Percentiles rank a stretch among this genome's conserved stretches.
These are phyloP conservation scores for Orthosia cruda DNA, from an alignment of 2,888 invertebrate genomes.

Conservation along the genomic window DNA sequence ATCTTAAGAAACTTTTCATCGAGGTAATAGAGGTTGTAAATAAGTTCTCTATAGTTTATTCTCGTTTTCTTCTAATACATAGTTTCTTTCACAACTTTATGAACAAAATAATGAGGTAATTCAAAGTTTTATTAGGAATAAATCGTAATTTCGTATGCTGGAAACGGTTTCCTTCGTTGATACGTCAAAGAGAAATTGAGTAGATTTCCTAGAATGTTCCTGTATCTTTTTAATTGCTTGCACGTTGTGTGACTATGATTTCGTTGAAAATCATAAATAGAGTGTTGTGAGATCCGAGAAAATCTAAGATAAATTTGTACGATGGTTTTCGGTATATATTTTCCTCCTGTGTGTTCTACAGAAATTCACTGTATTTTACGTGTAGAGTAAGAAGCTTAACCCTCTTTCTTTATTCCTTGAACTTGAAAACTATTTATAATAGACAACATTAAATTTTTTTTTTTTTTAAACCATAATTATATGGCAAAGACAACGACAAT, in stretches of 20 bases:
- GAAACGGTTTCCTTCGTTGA: slow-evolving; percentile 20
- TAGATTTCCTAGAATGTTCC: slow-evolving; percentile 32
- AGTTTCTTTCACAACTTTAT: neutral
- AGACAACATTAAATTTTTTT: too few relatives aligned
- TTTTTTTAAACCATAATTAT: too few relatives aligned
- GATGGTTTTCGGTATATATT: neutral
- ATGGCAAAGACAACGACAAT: too few relatives aligned
- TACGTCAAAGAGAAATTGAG: slow-evolving; percentile 50
- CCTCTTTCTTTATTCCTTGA: too few relatives aligned
- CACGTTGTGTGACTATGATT: slow-evolving; percentile 22
- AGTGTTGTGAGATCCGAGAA: slow-evolving; percentile 10
- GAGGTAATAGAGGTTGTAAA: too few relatives aligned
- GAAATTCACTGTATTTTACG: neutral
- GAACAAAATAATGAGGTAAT: neutral
- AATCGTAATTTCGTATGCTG: slow-evolving; percentile 1
- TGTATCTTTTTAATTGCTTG: slow-evolving; percentile 27
- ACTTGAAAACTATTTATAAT: too few relatives aligned
- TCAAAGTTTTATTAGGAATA: slow-evolving; percentile 8
- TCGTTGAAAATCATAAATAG: slow-evolving; percentile 33
- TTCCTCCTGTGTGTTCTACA: neutral
- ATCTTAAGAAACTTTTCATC: too few relatives aligned
- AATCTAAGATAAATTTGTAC: neutral
- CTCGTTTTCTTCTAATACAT: too few relatives aligned
- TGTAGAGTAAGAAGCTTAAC: neutral
- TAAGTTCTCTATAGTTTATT: too few relatives aligned